Conservation (phyloP, 92 coral and sea anemone genomes). For the Actinostola sp. region DNA sequence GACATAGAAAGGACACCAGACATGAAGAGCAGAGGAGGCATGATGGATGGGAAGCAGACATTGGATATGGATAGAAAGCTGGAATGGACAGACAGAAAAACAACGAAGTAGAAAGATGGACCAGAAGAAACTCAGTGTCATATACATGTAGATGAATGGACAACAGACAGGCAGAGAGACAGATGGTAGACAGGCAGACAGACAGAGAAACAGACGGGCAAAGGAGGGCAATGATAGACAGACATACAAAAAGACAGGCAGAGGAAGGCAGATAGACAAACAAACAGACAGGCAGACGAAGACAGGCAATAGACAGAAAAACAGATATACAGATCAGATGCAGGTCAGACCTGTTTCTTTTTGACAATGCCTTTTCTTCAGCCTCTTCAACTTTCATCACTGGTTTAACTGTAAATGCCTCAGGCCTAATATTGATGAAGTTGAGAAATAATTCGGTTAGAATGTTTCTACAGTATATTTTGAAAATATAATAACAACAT, state of each 20-base stretch:
- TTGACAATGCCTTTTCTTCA: slow-evolving; percentile 21
- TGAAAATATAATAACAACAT: not conserved
- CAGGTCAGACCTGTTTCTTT: slow-evolving; percentile 7
- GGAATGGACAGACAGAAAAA: too few species aligned
- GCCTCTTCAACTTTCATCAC: slow-evolving; percentile 7
- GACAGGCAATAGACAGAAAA: not conserved
- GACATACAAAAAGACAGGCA: not conserved
- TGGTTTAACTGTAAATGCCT: slow-evolving; percentile 39
- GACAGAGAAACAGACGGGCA: too few species aligned
- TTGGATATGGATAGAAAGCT: too few species aligned
- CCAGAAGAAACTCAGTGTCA: too few species aligned
- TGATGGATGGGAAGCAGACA: too few species aligned
- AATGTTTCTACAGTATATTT: too few species aligned
- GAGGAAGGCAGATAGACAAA: too few species aligned
- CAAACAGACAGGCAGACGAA: not conserved
- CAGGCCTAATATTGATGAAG: slow-evolving; percentile 49
- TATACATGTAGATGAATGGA: not conserved
- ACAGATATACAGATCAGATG: not conserved
- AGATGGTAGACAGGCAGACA: not conserved
- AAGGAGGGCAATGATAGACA: not conserved
- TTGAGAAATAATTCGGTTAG: too few species aligned
- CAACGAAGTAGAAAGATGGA: too few species aligned
- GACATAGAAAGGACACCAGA: too few species aligned
- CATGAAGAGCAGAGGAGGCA: too few species aligned
- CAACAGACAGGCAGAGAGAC: not conserved